phyloP scores from a whole-genome alignment of 2,888 invertebrate species.

The Idaea biselata region DNA sequence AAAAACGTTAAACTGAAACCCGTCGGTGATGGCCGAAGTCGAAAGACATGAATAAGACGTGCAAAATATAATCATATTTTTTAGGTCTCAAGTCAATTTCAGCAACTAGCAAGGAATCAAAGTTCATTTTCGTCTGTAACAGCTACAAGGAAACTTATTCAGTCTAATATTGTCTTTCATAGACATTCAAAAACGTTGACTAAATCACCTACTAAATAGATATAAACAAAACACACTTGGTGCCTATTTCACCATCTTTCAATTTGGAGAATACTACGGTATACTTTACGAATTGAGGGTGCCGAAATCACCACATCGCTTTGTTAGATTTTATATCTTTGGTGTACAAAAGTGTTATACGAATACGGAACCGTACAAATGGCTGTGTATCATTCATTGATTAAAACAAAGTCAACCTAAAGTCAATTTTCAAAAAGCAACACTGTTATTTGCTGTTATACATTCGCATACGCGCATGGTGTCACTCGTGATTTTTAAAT shows the following conservation, averaged over 20 bases:
- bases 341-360: neutral
- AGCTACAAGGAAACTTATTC: constrained; percentile 68
- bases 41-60: neutral
- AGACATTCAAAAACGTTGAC: constrained; percentile 66
- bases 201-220: constrained; percentile 39
- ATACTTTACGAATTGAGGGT: neutral
- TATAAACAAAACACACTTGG: constrained; percentile 11
- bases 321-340: neutral
- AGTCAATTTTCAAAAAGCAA: neutral
- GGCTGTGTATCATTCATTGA: neutral
- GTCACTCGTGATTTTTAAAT: neutral
- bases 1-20: no score
- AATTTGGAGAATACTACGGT: constrained; percentile 30
- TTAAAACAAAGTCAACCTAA: neutral
- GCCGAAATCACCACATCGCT: neutral
- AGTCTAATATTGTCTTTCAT: constrained; percentile 76
- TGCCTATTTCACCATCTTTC: constrained; percentile 32
- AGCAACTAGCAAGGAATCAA: constrained; percentile 41
- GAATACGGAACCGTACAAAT: neutral
- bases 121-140: constrained; percentile 43
- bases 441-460: neutral
- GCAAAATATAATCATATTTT: neutral
- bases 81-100: neutral
- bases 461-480: no score
- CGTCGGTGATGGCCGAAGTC: no score